Conservation (phyloP, 1,140 invertebrate genomes). For the Nylanderia fulva region DNA sequence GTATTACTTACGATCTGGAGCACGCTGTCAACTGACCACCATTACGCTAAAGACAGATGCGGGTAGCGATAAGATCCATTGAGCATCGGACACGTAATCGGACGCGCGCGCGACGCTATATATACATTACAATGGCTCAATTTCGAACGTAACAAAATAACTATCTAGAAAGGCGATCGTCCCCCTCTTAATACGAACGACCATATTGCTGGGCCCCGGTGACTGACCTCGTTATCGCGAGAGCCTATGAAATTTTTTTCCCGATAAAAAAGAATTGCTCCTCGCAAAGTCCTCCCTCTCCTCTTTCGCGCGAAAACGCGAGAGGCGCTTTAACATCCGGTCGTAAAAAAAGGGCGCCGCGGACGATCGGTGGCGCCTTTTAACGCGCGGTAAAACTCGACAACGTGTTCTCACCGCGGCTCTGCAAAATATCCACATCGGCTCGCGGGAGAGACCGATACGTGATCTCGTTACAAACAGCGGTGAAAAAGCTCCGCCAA, state of each 20-base stretch:
- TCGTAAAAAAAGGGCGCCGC: slow-evolving; percentile 63
- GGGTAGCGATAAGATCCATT: slow-evolving; percentile 70
- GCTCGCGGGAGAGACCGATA: slow-evolving; percentile 53
- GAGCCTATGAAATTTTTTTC: slow-evolving; percentile 63
- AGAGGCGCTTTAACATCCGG: slow-evolving; percentile 55
- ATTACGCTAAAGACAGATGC: slow-evolving; percentile 55
- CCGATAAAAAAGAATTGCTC: slow-evolving; percentile 59
- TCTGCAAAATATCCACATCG: slow-evolving; percentile 44
- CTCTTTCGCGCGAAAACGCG: slow-evolving; percentile 48
- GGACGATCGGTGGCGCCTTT: slow-evolving; percentile 18
- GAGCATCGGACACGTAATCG: slow-evolving; percentile 57
- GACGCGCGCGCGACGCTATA: slow-evolving; percentile 64
- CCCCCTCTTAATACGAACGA: slow-evolving; percentile 1
- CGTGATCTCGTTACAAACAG: slow-evolving; percentile 68
- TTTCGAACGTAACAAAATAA: slow-evolving; percentile 48
- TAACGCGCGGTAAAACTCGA: slow-evolving; percentile 45
- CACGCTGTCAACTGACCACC: slow-evolving; percentile 16
- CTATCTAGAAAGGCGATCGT: background rate
- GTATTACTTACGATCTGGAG: slow-evolving; percentile 40
- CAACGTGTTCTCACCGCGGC: slow-evolving; percentile 9
- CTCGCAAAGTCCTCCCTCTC: slow-evolving; percentile 18
- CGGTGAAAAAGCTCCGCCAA: slow-evolving; percentile 32
- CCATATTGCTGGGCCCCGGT: slow-evolving; percentile 52
- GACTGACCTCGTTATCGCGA: slow-evolving; percentile 53
- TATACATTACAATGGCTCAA: slow-evolving; percentile 14